Evolutionary conservation across 92 coral and sea anemone genomes (phyloP), one percentile per base, ranked within the genome.

Genomic region (Porites cylindrica): DNA sequence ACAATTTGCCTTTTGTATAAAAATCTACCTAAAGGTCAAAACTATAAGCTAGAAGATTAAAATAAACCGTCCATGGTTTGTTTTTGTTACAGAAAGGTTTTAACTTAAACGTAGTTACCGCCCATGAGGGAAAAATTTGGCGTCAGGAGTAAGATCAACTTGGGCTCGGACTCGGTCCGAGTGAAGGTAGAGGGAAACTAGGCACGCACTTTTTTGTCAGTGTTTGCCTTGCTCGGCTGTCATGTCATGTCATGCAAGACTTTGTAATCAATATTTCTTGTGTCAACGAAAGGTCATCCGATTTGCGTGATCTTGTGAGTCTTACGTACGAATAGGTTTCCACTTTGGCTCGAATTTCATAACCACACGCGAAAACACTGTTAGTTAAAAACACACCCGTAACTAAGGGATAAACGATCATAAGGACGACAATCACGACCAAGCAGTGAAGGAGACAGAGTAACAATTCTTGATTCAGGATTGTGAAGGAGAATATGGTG

Each of bases 221-320:
- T 56, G 16, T 19, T 72, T 47, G 14, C 59, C 51, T 12, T 68
- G 66, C 67, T 70, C 62, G 26, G 2, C 53, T 26, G 23, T 1
- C 47, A 38, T 29, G 16, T 8, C 20, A 61, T 68, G 85, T 81
- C 85, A 81, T 81, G 38, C 65, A 82, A 70, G 19, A n/a, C 58
- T 32, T 16, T 6, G 77, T 29, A 32, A 69, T 74, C 43, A 53
- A 70, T 51, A 70, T 66, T 63, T 23, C 63, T 18, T 47, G 14
- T 72, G 80, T 83, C 81, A 83, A 50, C 73, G 51, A 83, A 82
- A 83, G 87, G 87, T 83, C 87, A 83, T 63, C 61, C 61, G 51
- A 67, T 26, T 24, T 50, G 87, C 81, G 80, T 83, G 87, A 83
- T 82, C 74, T 24, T 75, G 78, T 58, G 56, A 17, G 38, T 59